A percentile compares a stretch with the other conserved stretches of the same genome.
Evolutionary conservation across 2,888 invertebrate species (phyloP).

Genomic region (Macrostomum cliftonense): DNA sequence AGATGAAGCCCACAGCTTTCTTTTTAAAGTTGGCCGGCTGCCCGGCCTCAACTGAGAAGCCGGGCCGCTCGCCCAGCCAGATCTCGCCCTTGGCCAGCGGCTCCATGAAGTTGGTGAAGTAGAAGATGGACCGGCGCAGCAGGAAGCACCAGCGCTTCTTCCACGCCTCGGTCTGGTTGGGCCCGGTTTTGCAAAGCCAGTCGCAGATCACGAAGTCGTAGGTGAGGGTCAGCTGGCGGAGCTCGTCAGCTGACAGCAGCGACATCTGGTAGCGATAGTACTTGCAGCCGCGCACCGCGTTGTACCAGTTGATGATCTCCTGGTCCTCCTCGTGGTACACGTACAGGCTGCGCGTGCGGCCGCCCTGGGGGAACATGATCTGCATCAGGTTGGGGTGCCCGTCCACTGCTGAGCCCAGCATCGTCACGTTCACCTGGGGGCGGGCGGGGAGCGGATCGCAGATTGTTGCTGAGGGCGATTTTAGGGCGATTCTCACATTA

Average conservation of each 20-base stretch:
- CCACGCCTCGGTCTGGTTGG: conserved; percentile 58
- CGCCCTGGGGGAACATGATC: conserved; percentile 63
- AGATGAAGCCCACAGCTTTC: conserved; percentile 58
- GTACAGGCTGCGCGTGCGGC: conserved; percentile 65
- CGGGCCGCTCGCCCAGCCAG: too few species aligned
- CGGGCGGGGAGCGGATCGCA: too few species aligned
- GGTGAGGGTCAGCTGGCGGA: conserved; percentile 50
- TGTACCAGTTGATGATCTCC: conserved; percentile 65
- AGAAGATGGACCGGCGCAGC: conserved; percentile 74
- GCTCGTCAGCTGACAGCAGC: conserved; percentile 40
- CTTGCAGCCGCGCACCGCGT: conserved; percentile 63
- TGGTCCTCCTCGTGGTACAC: conserved; percentile 61
- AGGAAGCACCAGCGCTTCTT: conserved; percentile 70
- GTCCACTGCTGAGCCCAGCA: neutral
- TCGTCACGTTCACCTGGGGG: too few species aligned
- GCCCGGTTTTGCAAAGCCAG: conserved; percentile 72
- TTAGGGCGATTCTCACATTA: too few species aligned
- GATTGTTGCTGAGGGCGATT: too few species aligned
- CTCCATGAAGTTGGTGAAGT: conserved; percentile 37
- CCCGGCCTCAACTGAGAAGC: conserved; percentile 43
- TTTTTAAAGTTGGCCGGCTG: conserved; percentile 46
- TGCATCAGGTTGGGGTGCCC: conserved; percentile 42
- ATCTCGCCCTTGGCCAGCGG: too few species aligned
- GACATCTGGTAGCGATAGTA: conserved; percentile 62
- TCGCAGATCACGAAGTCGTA: conserved; percentile 68